Conservation (phyloP, 2,113 vertebrate genomes). For the Paramormyrops kingsleyae region DNA sequence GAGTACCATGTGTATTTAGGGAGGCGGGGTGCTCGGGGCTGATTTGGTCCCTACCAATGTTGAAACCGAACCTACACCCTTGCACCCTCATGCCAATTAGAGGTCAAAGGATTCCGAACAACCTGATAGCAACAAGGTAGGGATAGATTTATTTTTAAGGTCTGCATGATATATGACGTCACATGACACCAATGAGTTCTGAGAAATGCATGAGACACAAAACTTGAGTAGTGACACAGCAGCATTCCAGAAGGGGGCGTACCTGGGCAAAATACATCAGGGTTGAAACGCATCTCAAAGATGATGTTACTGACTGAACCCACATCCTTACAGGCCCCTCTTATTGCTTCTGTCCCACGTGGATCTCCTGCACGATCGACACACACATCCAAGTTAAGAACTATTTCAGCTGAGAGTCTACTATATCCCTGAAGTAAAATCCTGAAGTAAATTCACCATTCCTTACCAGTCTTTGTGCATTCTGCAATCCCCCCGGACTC, state of each 20-base stretch:
- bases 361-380: constrained; percentile 45
- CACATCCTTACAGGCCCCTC: constrained; percentile 61
- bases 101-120: not conserved
- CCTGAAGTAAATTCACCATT: not conserved
- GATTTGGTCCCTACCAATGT: not conserved
- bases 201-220: not conserved
- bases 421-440: not conserved
- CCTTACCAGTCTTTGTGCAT: constrained; percentile 50
- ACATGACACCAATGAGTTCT: not conserved
- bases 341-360: constrained; percentile 48
- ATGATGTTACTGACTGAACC: constrained; percentile 66
- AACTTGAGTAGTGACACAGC: not conserved
- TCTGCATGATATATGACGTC: not conserved
- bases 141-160: not conserved
- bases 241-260: not conserved
- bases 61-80: not conserved
- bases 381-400: not conserved
- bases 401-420: not conserved
- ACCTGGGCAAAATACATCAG: constrained; percentile 64
- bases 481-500: constrained; percentile 57
- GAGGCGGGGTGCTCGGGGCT: not conserved
- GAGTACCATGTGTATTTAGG: not conserved
- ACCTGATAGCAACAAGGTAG: not conserved
- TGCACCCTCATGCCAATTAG: not conserved
- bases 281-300: constrained; percentile 74